Conservation (phyloP, 37 sponge, comb jelly and placozoan species). For the Chondrosia reniformis region DNA sequence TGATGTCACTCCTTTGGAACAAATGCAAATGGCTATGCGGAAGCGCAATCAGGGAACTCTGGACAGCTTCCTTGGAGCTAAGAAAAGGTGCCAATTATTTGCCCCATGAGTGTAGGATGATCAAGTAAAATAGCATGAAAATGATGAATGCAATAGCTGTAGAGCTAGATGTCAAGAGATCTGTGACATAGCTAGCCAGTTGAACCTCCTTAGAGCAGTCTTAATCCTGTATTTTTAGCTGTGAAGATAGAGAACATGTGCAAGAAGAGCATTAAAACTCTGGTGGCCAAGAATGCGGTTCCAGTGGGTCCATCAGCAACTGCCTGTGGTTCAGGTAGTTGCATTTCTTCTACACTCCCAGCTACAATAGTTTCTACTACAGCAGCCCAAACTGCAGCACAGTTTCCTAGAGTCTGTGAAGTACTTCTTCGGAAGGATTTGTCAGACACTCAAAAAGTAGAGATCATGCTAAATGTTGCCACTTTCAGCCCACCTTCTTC, state of each 20-base stretch:
- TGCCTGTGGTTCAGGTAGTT: slow-evolving; percentile 1
- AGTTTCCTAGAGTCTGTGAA: not conserved
- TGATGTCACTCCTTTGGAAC: not conserved
- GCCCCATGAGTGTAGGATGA: no score
- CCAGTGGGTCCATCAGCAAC: slow-evolving; percentile 1
- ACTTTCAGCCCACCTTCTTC: not conserved
- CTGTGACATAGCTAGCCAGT: not conserved
- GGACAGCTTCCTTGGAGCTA: slow-evolving; percentile 1
- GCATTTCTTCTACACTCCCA: not conserved
- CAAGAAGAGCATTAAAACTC: not conserved
- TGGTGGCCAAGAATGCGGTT: not conserved
- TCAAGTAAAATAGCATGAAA: no score
- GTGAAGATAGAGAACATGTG: not conserved
- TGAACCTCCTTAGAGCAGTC: not conserved
- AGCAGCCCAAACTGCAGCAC: not conserved
- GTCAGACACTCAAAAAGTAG: not conserved
- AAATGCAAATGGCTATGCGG: not conserved
- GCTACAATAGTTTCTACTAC: not conserved
- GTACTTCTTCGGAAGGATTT: not conserved
- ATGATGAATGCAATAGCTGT: not conserved
- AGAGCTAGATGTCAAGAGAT: not conserved
- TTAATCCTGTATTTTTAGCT: not conserved
- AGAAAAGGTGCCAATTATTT: not conserved
- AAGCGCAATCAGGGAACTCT: not conserved
- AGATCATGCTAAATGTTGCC: not conserved